Evolutionary conservation across 2,113 vertebrate genomes (phyloP).

Genomic region (Grantiella picta): DNA sequence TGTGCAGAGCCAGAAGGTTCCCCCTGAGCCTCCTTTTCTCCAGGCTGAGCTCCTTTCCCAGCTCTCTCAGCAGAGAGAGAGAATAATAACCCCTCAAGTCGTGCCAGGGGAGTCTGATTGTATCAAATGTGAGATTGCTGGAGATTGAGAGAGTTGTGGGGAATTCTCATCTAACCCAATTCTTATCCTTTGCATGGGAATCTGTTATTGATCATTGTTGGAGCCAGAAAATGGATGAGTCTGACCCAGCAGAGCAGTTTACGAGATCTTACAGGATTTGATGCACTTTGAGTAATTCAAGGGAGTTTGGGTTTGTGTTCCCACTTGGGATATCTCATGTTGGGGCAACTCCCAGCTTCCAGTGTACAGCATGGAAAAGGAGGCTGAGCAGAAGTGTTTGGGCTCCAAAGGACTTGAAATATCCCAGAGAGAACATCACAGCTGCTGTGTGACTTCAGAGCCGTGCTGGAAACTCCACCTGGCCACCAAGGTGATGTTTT

Average conservation of each 20-base stretch:
- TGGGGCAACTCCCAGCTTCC: too few relatives aligned
- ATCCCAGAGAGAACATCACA: background rate
- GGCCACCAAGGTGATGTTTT: background rate
- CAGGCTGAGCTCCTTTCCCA: background rate
- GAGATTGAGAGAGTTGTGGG: background rate
- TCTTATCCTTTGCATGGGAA: background rate
- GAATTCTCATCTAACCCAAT: background rate
- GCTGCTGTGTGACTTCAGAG: background rate
- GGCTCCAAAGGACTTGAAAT: background rate
- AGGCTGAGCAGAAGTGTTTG: background rate
- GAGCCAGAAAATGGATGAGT: background rate
- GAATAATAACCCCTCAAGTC: too few relatives aligned
- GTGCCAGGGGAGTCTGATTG: too few relatives aligned
- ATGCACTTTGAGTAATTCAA: background rate
- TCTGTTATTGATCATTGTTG: fast-evolving
- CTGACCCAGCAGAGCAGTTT: background rate
- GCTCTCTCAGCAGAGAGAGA: too few relatives aligned
- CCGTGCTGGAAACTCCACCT: background rate
- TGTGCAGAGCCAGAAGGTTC: background rate
- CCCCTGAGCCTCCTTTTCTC: background rate
- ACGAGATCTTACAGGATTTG: background rate
- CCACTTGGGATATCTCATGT: background rate
- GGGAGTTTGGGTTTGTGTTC: background rate
- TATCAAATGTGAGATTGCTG: background rate
- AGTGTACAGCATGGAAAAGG: background rate